phyloP scores from a whole-genome alignment of 2,113 vertebrate species.

The Amphiprion percula region DNA sequence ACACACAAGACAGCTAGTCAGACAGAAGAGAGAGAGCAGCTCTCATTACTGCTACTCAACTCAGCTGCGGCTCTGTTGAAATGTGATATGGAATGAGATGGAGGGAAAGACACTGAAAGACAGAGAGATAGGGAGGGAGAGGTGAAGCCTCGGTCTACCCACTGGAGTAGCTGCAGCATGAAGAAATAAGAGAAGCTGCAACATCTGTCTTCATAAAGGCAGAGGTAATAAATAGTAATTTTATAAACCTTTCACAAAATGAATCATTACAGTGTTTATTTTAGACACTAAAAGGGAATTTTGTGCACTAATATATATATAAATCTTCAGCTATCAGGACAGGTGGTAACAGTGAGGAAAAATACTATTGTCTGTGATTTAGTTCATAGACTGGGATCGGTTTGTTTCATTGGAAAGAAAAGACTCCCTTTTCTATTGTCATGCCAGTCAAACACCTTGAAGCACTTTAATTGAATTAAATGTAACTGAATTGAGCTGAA shows the following conservation, averaged over 20 bases:
- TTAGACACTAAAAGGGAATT: not conserved
- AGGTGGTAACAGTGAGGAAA: not conserved
- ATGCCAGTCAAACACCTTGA: constrained; percentile 46
- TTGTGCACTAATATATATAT: constrained; percentile 7
- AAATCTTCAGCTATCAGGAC: constrained; percentile 10
- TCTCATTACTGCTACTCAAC: constrained; percentile 40
- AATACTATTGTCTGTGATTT: constrained; percentile 1
- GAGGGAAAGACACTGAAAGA: constrained; percentile 20
- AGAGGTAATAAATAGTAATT: constrained; percentile 4
- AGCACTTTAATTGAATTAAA: constrained; percentile 43
- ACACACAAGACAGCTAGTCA: constrained; percentile 28
- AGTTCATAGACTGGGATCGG: constrained; percentile 12
- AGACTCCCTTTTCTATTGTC: constrained; percentile 24
- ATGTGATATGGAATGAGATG: constrained; percentile 37
- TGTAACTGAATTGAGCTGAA: constrained; percentile 44
- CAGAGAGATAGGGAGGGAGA: not conserved
- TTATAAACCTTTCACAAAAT: constrained; percentile 10
- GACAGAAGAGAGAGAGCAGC: constrained; percentile 16
- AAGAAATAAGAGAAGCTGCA: constrained; percentile 7
- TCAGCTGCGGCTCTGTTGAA: constrained; percentile 35
- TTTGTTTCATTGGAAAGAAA: constrained; percentile 37
- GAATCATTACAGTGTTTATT: constrained; percentile 1
- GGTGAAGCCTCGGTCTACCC: not conserved
- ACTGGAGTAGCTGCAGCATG: constrained; percentile 3
- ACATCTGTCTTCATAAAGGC: constrained; percentile 17